A percentile compares a stretch with the other conserved stretches of the same genome.
phyloP scores from a whole-genome alignment of 2,113 vertebrate species.

The Pantherophis guttatus region DNA sequence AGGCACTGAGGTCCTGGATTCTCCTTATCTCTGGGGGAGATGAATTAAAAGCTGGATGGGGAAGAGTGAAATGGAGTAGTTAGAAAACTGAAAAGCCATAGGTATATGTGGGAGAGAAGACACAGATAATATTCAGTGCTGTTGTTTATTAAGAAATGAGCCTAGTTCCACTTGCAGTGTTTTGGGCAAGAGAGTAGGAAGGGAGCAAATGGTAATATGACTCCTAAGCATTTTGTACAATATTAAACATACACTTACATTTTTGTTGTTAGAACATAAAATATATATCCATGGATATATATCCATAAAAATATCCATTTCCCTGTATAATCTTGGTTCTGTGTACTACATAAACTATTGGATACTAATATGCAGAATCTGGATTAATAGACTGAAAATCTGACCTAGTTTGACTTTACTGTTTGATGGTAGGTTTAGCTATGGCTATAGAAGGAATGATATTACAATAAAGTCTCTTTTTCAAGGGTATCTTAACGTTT shows the following conservation, averaged over 20 bases:
- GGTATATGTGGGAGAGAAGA: background rate
- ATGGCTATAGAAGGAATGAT: background rate
- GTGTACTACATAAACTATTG: background rate
- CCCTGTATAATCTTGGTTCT: background rate
- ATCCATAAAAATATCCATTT: too few relatives aligned
- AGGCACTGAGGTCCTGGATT: too few relatives aligned
- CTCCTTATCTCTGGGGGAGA: too few relatives aligned
- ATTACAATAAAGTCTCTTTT: background rate
- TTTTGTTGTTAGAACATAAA: background rate
- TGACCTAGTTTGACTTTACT: background rate
- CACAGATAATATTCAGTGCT: background rate
- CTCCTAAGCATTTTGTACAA: background rate
- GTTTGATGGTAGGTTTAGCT: background rate
- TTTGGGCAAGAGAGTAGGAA: background rate
- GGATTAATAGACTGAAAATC: background rate
- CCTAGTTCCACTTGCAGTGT: background rate
- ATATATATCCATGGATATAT: too few relatives aligned
- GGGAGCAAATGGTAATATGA: background rate
- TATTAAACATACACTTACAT: background rate
- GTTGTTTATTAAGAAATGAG: background rate
- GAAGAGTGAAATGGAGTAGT: background rate
- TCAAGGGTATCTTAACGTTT: constrained; percentile 1
- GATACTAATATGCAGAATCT: background rate
- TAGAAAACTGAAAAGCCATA: background rate
- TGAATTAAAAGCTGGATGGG: background rate